Evolutionary conservation across 2,888 invertebrate genomes (phyloP).

Genomic region (Pedicia rivosa): DNA sequence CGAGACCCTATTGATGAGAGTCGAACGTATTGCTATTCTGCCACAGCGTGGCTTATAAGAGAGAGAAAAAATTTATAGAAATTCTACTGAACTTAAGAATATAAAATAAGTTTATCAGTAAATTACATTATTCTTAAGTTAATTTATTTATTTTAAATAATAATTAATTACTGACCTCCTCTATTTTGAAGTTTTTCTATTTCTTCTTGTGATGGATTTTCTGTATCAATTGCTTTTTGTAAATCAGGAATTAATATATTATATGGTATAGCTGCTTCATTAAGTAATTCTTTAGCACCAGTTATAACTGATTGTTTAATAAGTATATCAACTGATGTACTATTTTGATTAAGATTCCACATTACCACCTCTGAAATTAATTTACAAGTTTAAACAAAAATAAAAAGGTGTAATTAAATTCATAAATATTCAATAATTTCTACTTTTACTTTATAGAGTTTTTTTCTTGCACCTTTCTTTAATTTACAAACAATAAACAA

Average conservation of each 20-base stretch:
- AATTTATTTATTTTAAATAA: no score
- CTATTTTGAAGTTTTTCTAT: slow-evolving; percentile 52
- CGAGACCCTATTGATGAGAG: no score
- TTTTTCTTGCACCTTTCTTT: no score
- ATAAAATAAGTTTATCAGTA: no score
- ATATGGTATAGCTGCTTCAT: slow-evolving; percentile 44
- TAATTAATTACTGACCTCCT: slow-evolving; percentile 36
- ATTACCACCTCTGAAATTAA: slow-evolving; percentile 22
- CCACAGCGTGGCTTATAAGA: no score
- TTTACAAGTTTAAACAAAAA: slow-evolving; percentile 4
- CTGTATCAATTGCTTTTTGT: slow-evolving; percentile 60
- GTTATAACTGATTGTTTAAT: slow-evolving; percentile 47
- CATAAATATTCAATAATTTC: slow-evolving; percentile 6
- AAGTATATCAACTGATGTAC: slow-evolving; percentile 46
- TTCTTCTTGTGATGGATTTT: slow-evolving; percentile 55
- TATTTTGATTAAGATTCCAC: slow-evolving; percentile 25
- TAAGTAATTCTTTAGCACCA: slow-evolving; percentile 44
- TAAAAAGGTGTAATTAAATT: slow-evolving; percentile 10
- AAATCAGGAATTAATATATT: slow-evolving; percentile 62
- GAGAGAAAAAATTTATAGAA: no score
- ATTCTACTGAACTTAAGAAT: no score
- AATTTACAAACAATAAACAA: no score
- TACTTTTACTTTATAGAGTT: no score
- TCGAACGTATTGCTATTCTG: no score
- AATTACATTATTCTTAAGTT: no score